Evolutionary conservation across 1,140 invertebrate species (phyloP).

Genomic region (Drosophila mauritiana): DNA sequence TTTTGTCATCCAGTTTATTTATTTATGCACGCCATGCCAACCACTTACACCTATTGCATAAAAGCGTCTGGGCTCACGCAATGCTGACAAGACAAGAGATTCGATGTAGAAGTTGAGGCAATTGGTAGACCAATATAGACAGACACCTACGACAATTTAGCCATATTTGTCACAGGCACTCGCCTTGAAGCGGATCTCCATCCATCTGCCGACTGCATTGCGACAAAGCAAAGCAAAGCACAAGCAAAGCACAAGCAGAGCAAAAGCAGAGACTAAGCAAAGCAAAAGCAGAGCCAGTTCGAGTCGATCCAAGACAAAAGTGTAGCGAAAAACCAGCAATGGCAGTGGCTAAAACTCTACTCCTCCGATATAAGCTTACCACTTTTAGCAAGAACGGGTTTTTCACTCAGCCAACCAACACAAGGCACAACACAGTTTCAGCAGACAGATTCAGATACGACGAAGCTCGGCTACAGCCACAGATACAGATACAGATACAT

Average conservation of each 20-base stretch:
- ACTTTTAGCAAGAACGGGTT: constrained; percentile 69
- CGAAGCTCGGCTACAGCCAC: background rate
- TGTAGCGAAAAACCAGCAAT: constrained; percentile 35
- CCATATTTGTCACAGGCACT: constrained; percentile 71
- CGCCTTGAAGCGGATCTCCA: constrained; percentile 53
- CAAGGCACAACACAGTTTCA: constrained; percentile 8
- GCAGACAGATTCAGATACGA: background rate
- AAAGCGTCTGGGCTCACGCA: constrained; percentile 32
- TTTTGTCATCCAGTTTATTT: background rate
- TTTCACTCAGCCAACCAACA: constrained; percentile 41
- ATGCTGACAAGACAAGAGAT: constrained; percentile 10
- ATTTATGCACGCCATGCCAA: background rate
- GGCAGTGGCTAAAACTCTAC: constrained; percentile 65
- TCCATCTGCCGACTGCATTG: constrained; percentile 38
- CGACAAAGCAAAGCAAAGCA: constrained; percentile 17
- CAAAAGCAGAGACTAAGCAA: background rate
- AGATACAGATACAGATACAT: constrained; percentile 3
- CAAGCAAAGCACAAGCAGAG: constrained; percentile 2
- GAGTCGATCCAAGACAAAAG: constrained; percentile 17
- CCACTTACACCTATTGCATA: constrained; percentile 53
- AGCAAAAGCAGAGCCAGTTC: constrained; percentile 14
- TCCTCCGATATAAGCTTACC: constrained; percentile 45
- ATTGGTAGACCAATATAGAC: constrained; percentile 43
- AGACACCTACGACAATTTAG: constrained; percentile 72
- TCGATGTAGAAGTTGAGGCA: constrained; percentile 32